These are phyloP conservation scores for Aspidoscelis tigris DNA, from an alignment of 2,113 vertebrate genomes.

Conservation along the genomic window DNA sequence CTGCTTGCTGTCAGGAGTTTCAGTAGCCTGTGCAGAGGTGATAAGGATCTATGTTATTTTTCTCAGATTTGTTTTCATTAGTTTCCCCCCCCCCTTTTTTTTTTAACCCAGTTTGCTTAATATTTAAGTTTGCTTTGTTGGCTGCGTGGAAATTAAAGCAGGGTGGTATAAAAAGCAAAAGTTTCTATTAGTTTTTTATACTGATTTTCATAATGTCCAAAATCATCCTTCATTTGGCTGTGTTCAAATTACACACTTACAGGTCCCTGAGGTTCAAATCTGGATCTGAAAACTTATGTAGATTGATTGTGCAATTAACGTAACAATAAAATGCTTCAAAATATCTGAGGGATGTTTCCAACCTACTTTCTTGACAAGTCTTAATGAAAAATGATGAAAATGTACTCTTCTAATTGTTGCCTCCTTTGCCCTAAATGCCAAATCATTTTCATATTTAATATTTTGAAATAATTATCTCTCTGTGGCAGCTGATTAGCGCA, in stretches of 20 bases:
- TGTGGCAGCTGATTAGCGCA: constrained; percentile 2
- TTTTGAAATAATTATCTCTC: neutral
- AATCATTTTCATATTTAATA: neutral
- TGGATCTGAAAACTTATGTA: neutral
- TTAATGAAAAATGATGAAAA: neutral
- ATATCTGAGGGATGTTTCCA: neutral
- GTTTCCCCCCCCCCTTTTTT: neutral
- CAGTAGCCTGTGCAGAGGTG: neutral
- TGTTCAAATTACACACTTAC: neutral
- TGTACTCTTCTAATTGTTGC: neutral
- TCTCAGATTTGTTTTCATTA: neutral
- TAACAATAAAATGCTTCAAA: neutral
- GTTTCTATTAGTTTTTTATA: neutral
- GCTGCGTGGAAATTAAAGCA: neutral
- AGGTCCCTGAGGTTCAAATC: neutral
- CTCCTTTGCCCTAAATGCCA: neutral
- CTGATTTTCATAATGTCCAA: neutral
- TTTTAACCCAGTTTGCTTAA: neutral
- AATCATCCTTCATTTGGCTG: neutral
- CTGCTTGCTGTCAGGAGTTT: no score
- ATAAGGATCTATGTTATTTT: neutral
- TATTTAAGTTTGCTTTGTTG: constrained; percentile 4
- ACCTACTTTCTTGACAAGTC: neutral
- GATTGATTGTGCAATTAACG: neutral
- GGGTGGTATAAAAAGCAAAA: constrained; percentile 49